These are phyloP conservation scores for Eupristina koningsbergeri DNA, from an alignment of 1,140 invertebrate species.

Conservation along the genomic window DNA sequence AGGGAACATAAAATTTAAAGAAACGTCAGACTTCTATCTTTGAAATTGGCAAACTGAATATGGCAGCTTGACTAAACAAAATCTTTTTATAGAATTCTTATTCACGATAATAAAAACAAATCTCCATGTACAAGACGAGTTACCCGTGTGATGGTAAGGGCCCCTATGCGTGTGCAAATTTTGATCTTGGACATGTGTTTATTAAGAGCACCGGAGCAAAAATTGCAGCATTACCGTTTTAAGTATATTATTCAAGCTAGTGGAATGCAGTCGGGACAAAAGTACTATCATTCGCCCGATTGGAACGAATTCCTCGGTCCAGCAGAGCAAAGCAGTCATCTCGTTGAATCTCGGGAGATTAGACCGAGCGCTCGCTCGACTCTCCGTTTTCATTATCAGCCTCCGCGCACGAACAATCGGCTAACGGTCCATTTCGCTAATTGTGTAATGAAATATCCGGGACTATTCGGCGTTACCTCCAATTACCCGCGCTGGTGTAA, in stretches of 20 bases:
- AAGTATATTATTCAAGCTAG: constrained; percentile 1
- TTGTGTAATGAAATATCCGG: too few relatives aligned
- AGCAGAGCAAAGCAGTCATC: neutral
- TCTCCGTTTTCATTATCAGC: neutral
- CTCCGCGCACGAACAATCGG: neutral
- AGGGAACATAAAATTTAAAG: too few relatives aligned
- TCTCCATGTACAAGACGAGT: too few relatives aligned
- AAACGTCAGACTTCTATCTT: too few relatives aligned
- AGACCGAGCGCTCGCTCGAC: neutral
- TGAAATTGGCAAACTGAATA: too few relatives aligned
- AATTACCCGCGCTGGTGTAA: too few relatives aligned
- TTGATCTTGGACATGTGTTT: neutral
- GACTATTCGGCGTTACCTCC: too few relatives aligned
- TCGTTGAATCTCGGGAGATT: neutral
- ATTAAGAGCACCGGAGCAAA: neutral
- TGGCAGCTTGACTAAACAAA: too few relatives aligned
- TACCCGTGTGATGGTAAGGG: neutral
- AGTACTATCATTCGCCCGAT: neutral
- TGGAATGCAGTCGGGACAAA: constrained; percentile 1
- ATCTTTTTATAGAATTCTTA: too few relatives aligned
- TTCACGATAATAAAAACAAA: too few relatives aligned
- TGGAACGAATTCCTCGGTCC: neutral
- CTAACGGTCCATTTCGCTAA: too few relatives aligned
- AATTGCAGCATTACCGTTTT: neutral
- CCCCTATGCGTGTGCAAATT: neutral